A percentile compares a stretch with the other conserved stretches of the same genome.
These are phyloP conservation scores for Atethmia centrago DNA, from an alignment of 2,888 invertebrate genomes.

Conservation along the genomic window DNA sequence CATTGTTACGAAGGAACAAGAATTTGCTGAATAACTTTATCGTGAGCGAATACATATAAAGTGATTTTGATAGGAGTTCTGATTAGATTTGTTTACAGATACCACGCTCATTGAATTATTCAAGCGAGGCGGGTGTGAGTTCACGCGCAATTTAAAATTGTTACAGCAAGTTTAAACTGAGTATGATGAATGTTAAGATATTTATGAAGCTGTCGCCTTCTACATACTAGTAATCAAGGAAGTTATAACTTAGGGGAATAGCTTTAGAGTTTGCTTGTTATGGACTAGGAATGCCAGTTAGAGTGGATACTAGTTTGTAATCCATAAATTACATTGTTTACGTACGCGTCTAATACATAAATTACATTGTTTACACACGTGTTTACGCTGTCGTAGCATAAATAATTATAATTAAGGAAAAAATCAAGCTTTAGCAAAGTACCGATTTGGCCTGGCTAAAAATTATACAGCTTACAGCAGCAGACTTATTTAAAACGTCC, in stretches of 20 bases:
- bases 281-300: slow-evolving; percentile 38
- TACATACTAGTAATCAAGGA: slow-evolving; percentile 54
- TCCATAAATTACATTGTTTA: slow-evolving; percentile 24
- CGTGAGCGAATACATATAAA: slow-evolving; percentile 68
- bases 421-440: too few species aligned
- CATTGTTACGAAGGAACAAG: slow-evolving; percentile 47
- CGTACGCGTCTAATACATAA: slow-evolving; percentile 31
- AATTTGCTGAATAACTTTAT: slow-evolving; percentile 59
- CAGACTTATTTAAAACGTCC: too few species aligned
- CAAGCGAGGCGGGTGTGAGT: slow-evolving; percentile 70
- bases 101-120: slow-evolving; percentile 82
- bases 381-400: background rate
- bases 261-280: slow-evolving; percentile 41
- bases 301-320: slow-evolving; percentile 26
- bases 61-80: slow-evolving; percentile 76
- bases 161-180: slow-evolving; percentile 75
- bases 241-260: slow-evolving; percentile 45
- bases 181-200: slow-evolving; percentile 75
- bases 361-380: slow-evolving; percentile 9
- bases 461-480: too few species aligned
- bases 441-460: too few species aligned
- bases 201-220: slow-evolving; percentile 63
- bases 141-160: slow-evolving; percentile 78
- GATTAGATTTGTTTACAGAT: slow-evolving; percentile 80
- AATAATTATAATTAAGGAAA: background rate